Evolutionary conservation across 2,888 invertebrate genomes (phyloP), one percentile per base, ranked within the genome.

Genomic region (Parascotia fuliginaria): DNA sequence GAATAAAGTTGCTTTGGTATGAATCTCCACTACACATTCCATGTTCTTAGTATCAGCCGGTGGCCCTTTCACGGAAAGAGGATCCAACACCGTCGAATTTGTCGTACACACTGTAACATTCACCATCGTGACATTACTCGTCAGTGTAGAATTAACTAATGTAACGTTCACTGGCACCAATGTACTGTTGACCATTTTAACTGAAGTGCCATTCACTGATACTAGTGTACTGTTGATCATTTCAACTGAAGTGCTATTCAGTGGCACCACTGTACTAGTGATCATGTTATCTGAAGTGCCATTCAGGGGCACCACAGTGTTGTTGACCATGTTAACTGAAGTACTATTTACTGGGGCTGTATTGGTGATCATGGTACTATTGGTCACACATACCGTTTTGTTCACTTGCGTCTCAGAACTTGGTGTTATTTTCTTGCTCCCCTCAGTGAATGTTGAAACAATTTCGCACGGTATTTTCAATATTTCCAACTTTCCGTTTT

Each of bases 401-500:
- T 83, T 83, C 3, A 73, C 60, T 60, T 48, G 43, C 9, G 59
- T 66, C 11, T 69, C 56, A 27, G 66, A 59, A 9, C 70, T 69
- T 39, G 60, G 58, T 50, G 65, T 51, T 28, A 70, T 53, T 49
- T 75, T 79, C 14, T 73, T 75, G 53, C 85, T 79, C 2, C 75
- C 83, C 53, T 83, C 76, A 2, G 84, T 83, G 50, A 92, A 92
- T 1, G 91, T 92, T 0, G 91, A 88, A 6, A 92, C 90, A 6
- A 90, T 90, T 74, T 87, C 91, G 62, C 91, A 92, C 1, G 91
- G 91, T 61, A 92, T 81, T 65, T 79, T 88, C 9, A 91, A 58
- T 12, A 66, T 57, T 59, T 88, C 77, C 11, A 71, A 42, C 29
- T 73, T 77, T 5, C 73, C 76, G 22, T 83, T 77, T 60, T 90